Evolutionary conservation across 92 coral and sea anemone genomes (phyloP).

Genomic region (Porites divaricata): DNA sequence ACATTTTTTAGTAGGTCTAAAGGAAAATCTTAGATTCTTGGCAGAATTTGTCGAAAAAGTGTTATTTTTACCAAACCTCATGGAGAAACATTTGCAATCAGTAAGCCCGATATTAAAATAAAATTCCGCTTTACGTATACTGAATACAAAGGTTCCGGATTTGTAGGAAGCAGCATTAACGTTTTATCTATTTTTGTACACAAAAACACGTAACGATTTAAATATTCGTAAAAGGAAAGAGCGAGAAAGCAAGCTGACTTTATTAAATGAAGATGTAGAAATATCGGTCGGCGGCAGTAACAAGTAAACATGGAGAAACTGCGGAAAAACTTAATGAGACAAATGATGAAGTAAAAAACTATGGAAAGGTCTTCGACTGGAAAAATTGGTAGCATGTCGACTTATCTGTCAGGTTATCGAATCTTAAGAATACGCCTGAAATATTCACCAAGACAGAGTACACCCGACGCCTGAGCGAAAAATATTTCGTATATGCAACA

Average conservation of each 20-base stretch:
- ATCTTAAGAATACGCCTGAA: background rate
- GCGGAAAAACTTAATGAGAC: background rate
- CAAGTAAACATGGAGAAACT: too few relatives aligned
- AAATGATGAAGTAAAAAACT: background rate
- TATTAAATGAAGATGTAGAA: background rate
- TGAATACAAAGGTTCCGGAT: background rate
- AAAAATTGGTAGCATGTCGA: background rate
- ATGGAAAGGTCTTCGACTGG: background rate
- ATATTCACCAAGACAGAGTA: background rate
- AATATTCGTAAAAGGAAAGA: constrained; percentile 2
- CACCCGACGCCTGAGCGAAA: background rate
- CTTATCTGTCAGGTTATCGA: background rate
- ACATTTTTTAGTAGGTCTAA: too few relatives aligned
- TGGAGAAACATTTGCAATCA: too few relatives aligned
- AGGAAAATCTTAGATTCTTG: too few relatives aligned
- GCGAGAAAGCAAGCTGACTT: background rate
- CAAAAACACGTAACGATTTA: background rate
- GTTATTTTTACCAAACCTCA: too few relatives aligned
- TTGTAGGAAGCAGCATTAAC: background rate
- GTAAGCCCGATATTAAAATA: background rate
- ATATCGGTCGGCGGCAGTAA: background rate
- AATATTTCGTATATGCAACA: background rate
- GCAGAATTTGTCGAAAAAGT: too few relatives aligned
- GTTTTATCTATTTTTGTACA: background rate
- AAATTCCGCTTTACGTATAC: background rate